Base-by-base conservation (phyloP, 2,113 vertebrate species). In the Cromileptes altivelis region DNA sequence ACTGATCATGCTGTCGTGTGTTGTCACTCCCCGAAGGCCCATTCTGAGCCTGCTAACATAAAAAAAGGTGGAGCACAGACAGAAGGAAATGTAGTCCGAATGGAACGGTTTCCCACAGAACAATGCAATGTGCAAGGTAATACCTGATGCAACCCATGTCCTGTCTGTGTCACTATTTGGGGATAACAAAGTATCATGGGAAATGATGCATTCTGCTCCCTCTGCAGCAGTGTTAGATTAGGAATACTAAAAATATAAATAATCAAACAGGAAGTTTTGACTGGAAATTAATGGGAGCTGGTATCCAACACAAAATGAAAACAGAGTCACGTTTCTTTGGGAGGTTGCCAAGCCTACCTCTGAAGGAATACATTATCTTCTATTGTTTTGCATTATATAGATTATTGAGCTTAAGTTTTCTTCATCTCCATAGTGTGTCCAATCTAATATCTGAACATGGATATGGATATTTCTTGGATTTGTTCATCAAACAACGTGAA, bases 221-320 rank as follows among this genome's bases (percentile, higher is more conserved):
- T 27, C 45, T n/a, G 65, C n/a, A 9, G 45, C 68, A 0, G 25
- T 2, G 23, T 12, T 27, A 55, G 45, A 69, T 42, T 0, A 75
- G 61, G 56, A 82, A 52, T 27, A 68, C 82, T 84, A 87, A 91
- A 85, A 87, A 86, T 88, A 88, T 67, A 47, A 70, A 76, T 10
- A 75, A 70, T 69, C 60, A 84, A 75, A 70, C 76, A 84, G 88
- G 91, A 92, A 89, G 82, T 74, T 75, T 89, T 56, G 52, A 71
- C 58, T 49, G 21, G 73, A 62, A 74, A 57, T 68, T 3, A 72
- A 84, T 76, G 62, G 63, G 47, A 14, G 53, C 50, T 55, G 2
- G 81, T 87, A 65, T 91, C 85, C 80, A 85, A 69, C 72, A 85
- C 84, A 89, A 52, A 67, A 75, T 53, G 62, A 74, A 81, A 88